Percentiles rank a stretch among this genome's conserved stretches.
Conservation (phyloP, 2,113 vertebrate species). For the Amia ocellicauda region DNA sequence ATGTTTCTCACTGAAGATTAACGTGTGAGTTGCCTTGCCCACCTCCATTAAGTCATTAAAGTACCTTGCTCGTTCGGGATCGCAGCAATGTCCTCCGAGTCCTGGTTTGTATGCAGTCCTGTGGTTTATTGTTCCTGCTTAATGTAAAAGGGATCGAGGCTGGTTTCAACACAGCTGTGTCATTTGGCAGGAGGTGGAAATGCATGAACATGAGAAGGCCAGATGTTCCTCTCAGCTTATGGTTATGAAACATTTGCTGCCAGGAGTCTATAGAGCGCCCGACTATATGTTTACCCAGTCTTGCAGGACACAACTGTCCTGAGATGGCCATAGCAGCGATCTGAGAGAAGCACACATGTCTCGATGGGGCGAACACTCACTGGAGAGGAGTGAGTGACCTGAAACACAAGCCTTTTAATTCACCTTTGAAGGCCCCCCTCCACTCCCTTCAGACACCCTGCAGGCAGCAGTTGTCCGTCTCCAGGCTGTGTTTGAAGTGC, state of each 20-base stretch:
- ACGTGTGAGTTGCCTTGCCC: too few species aligned
- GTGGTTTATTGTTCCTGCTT: not conserved
- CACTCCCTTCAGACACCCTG: constrained; percentile 5
- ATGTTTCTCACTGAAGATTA: too few species aligned
- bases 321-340: constrained; percentile 22
- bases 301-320: constrained; percentile 38
- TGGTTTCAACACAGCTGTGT: not conserved
- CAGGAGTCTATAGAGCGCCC: constrained; percentile 24
- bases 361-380: constrained; percentile 17
- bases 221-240: constrained; percentile 61
- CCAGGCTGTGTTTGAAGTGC: not conserved
- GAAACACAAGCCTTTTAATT: constrained; percentile 30
- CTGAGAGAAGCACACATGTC: not conserved
- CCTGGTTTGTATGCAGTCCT: too few species aligned
- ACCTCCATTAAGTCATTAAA: too few species aligned
- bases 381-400: constrained; percentile 16
- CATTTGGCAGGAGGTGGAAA: constrained; percentile 20
- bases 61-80: too few species aligned
- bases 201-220: constrained; percentile 34
- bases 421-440: too few species aligned
- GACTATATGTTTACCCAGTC: constrained; percentile 52
- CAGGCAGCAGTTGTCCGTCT: not conserved
- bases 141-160: not conserved
- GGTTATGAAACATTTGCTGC: constrained; percentile 58
- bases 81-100: too few species aligned